These are phyloP conservation scores for Silurus meridionalis DNA, from an alignment of 2,113 vertebrate genomes.

Conservation along the genomic window DNA sequence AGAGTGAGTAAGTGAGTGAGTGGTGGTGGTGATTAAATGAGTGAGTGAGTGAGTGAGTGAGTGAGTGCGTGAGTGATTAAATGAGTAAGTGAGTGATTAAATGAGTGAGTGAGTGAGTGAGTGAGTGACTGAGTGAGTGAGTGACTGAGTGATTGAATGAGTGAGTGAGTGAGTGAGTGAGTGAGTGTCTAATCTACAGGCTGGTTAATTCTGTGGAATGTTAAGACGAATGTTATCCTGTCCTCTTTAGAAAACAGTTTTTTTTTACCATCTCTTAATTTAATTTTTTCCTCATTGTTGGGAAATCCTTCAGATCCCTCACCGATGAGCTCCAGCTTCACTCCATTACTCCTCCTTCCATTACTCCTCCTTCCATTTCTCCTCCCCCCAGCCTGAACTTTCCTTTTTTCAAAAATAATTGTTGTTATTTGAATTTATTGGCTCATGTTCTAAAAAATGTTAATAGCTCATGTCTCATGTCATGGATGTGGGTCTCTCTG, in stretches of 20 bases:
- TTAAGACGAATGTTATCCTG: background rate
- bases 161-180: background rate
- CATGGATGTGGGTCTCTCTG: conserved; percentile 11
- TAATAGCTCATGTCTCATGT: background rate
- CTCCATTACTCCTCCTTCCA: too few species aligned
- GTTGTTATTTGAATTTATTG: conserved; percentile 10
- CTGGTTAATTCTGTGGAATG: conserved; percentile 33
- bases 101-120: too few species aligned
- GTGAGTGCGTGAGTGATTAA: too few species aligned
- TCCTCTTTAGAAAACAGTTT: background rate
- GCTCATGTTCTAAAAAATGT: background rate
- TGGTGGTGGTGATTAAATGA: too few species aligned
- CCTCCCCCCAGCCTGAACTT: background rate
- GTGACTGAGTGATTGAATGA: too few species aligned
- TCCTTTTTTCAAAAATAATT: background rate
- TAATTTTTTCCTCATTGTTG: background rate
- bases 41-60: too few species aligned
- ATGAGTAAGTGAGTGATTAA: too few species aligned
- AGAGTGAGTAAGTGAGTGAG: too few species aligned
- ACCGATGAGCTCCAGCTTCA: conserved; percentile 7
- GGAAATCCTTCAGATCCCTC: background rate
- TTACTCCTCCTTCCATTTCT: background rate
- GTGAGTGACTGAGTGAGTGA: too few species aligned
- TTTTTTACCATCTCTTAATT: background rate
- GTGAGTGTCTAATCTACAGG: conserved; percentile 7